Evolutionary conservation across 2,113 vertebrate genomes (phyloP).

Genomic region (Labeo rohita): DNA sequence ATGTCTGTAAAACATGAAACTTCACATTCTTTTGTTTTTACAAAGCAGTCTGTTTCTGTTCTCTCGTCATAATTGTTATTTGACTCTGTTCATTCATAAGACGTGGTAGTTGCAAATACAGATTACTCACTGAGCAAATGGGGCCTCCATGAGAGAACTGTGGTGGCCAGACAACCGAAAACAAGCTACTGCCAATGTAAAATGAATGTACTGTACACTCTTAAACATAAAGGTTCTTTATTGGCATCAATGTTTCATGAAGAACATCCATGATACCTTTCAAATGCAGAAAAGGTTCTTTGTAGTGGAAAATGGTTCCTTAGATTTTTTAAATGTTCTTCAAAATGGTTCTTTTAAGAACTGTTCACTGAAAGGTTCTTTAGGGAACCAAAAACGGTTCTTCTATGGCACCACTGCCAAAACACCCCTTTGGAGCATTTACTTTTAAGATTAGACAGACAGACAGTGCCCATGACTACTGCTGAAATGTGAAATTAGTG

Average conservation of each 20-base stretch:
- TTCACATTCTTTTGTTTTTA: conserved; percentile 9
- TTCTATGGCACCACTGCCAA: no score
- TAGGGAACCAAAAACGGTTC: no score
- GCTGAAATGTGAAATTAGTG: background rate
- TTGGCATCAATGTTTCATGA: no score
- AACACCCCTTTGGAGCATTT: no score
- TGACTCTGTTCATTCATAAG: background rate
- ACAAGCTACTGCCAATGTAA: background rate
- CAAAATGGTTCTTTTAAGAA: no score
- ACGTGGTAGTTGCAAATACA: background rate
- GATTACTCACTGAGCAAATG: background rate
- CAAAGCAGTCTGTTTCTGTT: background rate
- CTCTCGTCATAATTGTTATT: background rate
- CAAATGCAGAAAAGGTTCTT: no score
- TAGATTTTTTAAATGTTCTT: no score
- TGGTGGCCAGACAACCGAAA: background rate
- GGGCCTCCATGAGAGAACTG: background rate
- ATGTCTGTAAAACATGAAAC: conserved; percentile 19
- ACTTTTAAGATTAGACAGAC: background rate
- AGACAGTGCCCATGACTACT: background rate
- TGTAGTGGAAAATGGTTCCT: no score
- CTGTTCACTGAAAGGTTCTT: no score
- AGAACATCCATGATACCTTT: no score
- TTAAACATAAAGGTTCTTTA: no score
- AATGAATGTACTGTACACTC: background rate